Evolutionary conservation across 2,888 invertebrate genomes (phyloP), one percentile per base, ranked within the genome.

Genomic region (Amphimallon solstitiale): DNA sequence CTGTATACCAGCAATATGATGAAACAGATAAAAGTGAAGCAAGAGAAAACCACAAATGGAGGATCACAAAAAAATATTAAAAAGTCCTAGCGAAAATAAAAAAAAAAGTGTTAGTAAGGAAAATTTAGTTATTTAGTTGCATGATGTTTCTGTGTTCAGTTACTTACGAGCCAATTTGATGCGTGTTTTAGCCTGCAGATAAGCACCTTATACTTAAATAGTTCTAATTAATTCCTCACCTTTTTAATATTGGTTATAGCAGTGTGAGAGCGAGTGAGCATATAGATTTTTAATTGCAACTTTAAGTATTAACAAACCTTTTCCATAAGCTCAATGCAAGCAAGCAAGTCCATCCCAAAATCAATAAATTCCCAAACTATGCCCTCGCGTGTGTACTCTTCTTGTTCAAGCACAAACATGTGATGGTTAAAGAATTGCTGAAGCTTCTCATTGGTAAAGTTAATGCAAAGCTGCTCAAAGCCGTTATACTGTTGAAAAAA

Each of bases 381-480:
- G 81, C 97, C 97, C 86, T 98, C 98, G 81, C 87, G 91, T 82
- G 94, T 95, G 88, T 98, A 98, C 84, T 98, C 98, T 86, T 98
- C 97, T 91, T 98, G 98, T 86, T 98, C 98, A 85, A 98, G 88
- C 76, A 98, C 97, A 86, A 98, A 98, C 98, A 98, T 98, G 91
- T 97, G 93, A 85, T 98, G 98, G 87, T 98, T 98, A 91, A 98
- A 98, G 89, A 98, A 98, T 87, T 98, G 98, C 87, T 98, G 98
- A 77, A 98, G 90, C 88, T 97, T 96, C 86, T 98, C 98, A 85
- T 98, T 98, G 85, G 98, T 98, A 88, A 98, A 98, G 90, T 98
- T 98, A 91, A 98, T 98, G 89, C 98, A 98, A 85, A 98, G 90
- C 89, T 98, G 98, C 86, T 98, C 98, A 88, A 98, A 98, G 85